A percentile compares a stretch with the other conserved stretches of the same genome.
Conservation (phyloP, 1,140 invertebrate species). For the Belonocnema kinseyi region DNA sequence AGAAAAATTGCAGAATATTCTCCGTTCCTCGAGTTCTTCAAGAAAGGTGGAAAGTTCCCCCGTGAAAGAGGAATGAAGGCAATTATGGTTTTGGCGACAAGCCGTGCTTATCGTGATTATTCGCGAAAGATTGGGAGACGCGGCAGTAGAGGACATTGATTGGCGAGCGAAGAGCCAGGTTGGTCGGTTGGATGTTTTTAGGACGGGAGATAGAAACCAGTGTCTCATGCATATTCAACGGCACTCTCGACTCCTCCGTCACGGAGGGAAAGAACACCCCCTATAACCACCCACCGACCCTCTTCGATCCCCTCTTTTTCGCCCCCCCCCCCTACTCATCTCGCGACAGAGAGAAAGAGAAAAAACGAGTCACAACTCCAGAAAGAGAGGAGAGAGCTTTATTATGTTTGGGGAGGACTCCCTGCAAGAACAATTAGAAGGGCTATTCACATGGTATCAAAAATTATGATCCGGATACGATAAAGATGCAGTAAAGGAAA, state of each 20-base stretch:
- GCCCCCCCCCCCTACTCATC: conserved; percentile 52
- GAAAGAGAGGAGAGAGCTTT: conserved; percentile 55
- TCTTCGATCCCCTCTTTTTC: conserved; percentile 51
- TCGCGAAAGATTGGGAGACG: neutral
- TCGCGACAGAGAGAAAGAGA: conserved; percentile 50
- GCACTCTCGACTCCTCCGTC: conserved; percentile 77
- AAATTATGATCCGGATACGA: conserved; percentile 46
- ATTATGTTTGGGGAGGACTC: conserved; percentile 59
- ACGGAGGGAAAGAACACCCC: conserved; percentile 76
- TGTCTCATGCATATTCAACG: conserved; percentile 76
- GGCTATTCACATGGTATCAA: conserved; percentile 57
- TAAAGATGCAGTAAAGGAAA: neutral
- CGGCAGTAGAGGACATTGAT: conserved; percentile 68
- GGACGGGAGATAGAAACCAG: conserved; percentile 72
- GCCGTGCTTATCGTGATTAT: neutral
- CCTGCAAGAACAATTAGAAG: conserved; percentile 59
- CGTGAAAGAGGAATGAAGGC: too few relatives aligned
- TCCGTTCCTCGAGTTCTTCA: too few relatives aligned
- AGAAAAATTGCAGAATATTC: too few relatives aligned
- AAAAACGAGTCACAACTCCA: conserved; percentile 26
- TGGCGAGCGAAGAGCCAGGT: conserved; percentile 63
- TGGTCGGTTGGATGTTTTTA: conserved; percentile 69
- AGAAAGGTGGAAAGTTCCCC: too few relatives aligned
- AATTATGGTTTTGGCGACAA: too few relatives aligned
- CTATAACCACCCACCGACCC: conserved; percentile 47